A percentile compares a stretch with the other conserved stretches of the same genome.
Conservation (phyloP, 2,113 vertebrate species). For the Thalassoma bifasciatum region DNA sequence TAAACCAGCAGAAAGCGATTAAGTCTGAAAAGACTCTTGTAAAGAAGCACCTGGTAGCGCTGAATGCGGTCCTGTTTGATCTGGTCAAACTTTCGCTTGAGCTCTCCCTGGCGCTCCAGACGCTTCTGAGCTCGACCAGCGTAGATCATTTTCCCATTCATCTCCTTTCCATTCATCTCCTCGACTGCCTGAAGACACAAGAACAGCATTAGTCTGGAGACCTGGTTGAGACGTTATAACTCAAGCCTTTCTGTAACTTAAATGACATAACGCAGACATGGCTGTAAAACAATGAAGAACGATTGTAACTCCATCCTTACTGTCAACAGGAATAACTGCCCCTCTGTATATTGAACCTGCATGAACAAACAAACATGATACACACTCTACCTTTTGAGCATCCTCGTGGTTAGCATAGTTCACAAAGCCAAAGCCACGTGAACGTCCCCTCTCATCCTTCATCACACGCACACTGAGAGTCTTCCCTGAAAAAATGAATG, state of each 20-base stretch:
- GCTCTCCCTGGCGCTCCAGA: constrained; percentile 91
- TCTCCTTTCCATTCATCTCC: constrained; percentile 93
- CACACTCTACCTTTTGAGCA: constrained; percentile 89
- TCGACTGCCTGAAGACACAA: constrained; percentile 86
- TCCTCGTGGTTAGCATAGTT: constrained; percentile 95
- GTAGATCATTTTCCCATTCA: constrained; percentile 89
- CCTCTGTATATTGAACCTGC: background rate
- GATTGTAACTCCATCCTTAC: background rate
- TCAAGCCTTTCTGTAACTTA: background rate
- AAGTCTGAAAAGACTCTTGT: background rate
- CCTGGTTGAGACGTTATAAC: too few species aligned
- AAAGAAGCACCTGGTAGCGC: constrained; percentile 90
- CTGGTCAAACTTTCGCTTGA: constrained; percentile 94
- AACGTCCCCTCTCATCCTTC: constrained; percentile 87
- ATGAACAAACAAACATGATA: constrained; percentile 1
- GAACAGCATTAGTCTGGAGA: background rate
- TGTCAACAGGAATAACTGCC: background rate
- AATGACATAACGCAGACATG: background rate
- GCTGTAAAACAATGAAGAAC: background rate
- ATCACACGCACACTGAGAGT: constrained; percentile 95
- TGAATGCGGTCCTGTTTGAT: constrained; percentile 93
- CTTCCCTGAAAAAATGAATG: constrained; percentile 83
- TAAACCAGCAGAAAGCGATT: too few species aligned
- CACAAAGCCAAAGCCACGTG: constrained; percentile 94
- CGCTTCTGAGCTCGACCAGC: constrained; percentile 96